A percentile compares a stretch with the other conserved stretches of the same genome.
These are phyloP conservation scores for Scolopax rusticola DNA, from an alignment of 2,797 vertebrate genomes.

Conservation along the genomic window DNA sequence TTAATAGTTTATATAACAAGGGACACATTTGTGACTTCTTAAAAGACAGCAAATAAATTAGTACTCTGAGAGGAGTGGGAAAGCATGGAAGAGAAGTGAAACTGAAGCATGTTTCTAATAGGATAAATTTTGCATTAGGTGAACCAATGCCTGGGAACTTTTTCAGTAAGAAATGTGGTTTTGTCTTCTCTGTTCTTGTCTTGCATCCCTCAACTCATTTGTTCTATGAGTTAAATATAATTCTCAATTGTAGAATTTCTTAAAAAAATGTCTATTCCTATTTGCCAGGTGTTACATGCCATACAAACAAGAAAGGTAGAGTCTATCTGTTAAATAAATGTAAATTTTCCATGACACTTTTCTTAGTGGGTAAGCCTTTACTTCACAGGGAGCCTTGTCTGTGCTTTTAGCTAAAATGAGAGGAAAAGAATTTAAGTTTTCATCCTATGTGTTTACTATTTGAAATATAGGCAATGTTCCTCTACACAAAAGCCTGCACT, in stretches of 20 bases:
- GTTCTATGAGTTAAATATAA: not conserved
- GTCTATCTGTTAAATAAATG: not conserved
- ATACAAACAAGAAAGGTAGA: not conserved
- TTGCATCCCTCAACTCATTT: not conserved
- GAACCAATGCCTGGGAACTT: not conserved
- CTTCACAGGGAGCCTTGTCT: not conserved
- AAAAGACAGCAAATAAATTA: not conserved
- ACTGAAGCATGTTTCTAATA: not conserved
- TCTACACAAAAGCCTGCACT: not conserved
- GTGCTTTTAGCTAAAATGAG: not conserved
- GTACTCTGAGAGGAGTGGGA: slow-evolving; percentile 12
- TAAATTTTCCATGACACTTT: not conserved
- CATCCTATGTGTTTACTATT: not conserved
- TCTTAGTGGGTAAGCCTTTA: not conserved
- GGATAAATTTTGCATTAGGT: not conserved
- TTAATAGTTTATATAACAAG: not conserved
- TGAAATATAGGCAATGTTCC: not conserved
- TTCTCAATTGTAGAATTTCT: not conserved
- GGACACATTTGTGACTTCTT: not conserved
- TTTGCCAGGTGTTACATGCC: not conserved
- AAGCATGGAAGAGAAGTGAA: not conserved
- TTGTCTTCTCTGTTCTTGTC: not conserved
- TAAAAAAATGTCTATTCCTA: not conserved
- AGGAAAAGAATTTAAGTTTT: not conserved
- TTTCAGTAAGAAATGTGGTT: not conserved